These are phyloP conservation scores for Bibio marci DNA, from an alignment of 2,888 invertebrate species.

Conservation along the genomic window DNA sequence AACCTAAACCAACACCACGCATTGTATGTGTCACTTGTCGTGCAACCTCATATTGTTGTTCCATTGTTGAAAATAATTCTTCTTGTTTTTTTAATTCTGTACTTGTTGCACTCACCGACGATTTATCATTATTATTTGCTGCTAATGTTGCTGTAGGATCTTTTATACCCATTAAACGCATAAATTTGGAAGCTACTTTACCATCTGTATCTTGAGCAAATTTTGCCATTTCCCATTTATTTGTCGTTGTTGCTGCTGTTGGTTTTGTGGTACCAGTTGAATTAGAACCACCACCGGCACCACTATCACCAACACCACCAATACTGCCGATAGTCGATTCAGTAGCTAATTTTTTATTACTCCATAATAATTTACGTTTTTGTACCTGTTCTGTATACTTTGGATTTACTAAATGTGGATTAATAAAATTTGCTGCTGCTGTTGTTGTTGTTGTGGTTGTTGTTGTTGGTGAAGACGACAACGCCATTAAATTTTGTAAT, in stretches of 20 bases:
- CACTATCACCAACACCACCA: too few relatives aligned
- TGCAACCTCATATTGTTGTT: conserved; percentile 92
- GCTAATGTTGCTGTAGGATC: conserved; percentile 17
- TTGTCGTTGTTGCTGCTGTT: conserved; percentile 20
- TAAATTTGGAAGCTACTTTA: conserved; percentile 85
- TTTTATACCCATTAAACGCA: conserved; percentile 91
- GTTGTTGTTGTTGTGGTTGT: conserved; percentile 1
- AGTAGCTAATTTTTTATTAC: conserved; percentile 46
- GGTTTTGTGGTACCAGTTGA: too few relatives aligned
- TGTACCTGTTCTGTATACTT: conserved; percentile 80
- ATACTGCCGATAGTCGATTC: conserved; percentile 17
- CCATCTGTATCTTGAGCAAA: conserved; percentile 87
- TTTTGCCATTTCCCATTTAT: conserved; percentile 66
- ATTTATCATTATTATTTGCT: background rate
- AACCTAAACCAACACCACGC: conserved; percentile 72
- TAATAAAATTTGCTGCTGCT: conserved; percentile 13
- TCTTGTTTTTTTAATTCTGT: conserved; percentile 30
- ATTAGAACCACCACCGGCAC: too few relatives aligned
- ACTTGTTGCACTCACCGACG: conserved; percentile 3
- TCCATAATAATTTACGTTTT: conserved; percentile 84
- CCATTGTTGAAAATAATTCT: conserved; percentile 84
- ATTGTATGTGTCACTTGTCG: conserved; percentile 92
- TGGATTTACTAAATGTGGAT: conserved; percentile 35
- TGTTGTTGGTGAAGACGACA: background rate
- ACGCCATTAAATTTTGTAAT: too few relatives aligned